These are phyloP conservation scores for Eumaeus atala DNA, from an alignment of 1,140 invertebrate genomes.

Conservation along the genomic window DNA sequence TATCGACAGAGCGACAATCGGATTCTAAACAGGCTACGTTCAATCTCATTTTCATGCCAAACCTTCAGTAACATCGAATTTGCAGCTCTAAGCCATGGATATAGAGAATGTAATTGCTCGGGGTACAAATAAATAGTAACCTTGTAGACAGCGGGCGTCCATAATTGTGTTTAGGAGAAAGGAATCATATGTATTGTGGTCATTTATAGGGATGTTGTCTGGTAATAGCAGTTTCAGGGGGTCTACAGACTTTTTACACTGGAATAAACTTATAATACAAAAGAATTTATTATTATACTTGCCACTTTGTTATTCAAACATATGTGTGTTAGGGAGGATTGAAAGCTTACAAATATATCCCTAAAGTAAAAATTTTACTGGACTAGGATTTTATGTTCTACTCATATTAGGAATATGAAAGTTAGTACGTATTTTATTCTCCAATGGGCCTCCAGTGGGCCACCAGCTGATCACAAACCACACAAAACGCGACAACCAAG, in stretches of 20 bases:
- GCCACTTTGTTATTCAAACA: too few species aligned
- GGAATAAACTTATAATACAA: neutral
- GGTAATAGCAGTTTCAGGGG: neutral
- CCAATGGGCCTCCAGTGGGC: too few species aligned
- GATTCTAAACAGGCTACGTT: neutral
- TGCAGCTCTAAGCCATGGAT: neutral
- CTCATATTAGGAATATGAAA: too few species aligned
- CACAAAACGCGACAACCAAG: too few species aligned
- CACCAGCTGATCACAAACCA: too few species aligned
- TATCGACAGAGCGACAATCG: too few species aligned
- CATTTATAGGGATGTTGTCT: constrained; percentile 23
- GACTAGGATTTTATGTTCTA: too few species aligned
- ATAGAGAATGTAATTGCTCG: constrained; percentile 10
- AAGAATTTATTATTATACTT: neutral
- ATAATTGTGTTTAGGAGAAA: constrained; percentile 23
- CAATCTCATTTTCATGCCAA: constrained; percentile 20
- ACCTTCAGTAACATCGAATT: constrained; percentile 15
- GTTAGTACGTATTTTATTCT: too few species aligned
- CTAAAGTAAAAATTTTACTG: too few species aligned
- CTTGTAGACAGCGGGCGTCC: constrained; percentile 26
- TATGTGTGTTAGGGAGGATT: too few species aligned
- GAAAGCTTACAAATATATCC: too few species aligned
- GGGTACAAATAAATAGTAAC: constrained; percentile 5
- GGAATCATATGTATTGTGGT: constrained; percentile 26
- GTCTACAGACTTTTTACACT: neutral